Conservation (phyloP, 2,888 invertebrate species). For the Colletes collaris region DNA sequence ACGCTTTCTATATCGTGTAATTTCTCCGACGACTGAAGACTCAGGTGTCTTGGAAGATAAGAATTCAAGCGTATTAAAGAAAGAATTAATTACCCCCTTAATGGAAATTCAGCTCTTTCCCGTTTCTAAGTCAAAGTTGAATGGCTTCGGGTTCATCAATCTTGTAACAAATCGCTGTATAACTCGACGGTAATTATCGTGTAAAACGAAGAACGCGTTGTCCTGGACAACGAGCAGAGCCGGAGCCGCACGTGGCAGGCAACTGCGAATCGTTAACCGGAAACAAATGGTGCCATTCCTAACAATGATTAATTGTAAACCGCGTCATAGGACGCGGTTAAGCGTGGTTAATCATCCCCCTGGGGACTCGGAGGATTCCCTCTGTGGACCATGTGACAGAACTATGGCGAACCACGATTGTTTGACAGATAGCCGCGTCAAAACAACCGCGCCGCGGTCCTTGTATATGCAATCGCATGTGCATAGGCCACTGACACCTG, state of each 20-base stretch:
- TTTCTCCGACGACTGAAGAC: no score
- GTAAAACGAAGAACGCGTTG: neutral
- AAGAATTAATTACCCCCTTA: no score
- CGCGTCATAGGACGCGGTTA: conserved; percentile 50
- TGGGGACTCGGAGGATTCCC: conserved; percentile 35
- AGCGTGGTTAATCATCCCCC: conserved; percentile 62
- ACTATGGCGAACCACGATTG: conserved; percentile 67
- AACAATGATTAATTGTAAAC: conserved; percentile 55
- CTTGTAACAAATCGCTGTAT: no score
- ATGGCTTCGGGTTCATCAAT: no score
- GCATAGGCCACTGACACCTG: conserved; percentile 64
- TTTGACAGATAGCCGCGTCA: conserved; percentile 70
- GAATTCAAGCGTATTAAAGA: no score
- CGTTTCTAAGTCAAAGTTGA: no score
- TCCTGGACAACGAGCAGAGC: conserved; percentile 1
- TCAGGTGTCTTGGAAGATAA: no score
- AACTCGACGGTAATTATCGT: no score
- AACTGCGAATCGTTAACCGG: conserved; percentile 14
- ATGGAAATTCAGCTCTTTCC: no score
- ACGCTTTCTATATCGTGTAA: no score
- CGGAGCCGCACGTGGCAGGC: neutral
- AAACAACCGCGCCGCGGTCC: conserved; percentile 62
- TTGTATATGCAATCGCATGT: conserved; percentile 49
- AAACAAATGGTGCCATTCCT: conserved; percentile 51
- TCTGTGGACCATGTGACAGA: conserved; percentile 57